Conservation (phyloP, 2,113 vertebrate genomes). For the Ramphastos sulfuratus region DNA sequence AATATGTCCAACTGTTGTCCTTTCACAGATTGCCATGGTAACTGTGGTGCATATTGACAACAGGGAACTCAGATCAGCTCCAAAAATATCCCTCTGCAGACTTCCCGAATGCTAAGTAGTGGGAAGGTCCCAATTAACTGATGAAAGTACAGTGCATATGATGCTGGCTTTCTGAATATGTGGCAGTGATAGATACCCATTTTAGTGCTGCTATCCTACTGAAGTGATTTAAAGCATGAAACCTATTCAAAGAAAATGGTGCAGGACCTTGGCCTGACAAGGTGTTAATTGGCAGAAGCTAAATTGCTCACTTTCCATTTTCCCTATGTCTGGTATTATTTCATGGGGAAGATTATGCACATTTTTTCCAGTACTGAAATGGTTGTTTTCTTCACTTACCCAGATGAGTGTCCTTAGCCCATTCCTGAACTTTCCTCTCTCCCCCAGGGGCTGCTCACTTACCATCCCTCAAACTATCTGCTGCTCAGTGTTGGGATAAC, state of each 20-base stretch:
- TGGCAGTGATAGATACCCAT: neutral
- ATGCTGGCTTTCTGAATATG: neutral
- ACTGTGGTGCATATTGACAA: neutral
- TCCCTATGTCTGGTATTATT: neutral
- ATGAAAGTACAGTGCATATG: neutral
- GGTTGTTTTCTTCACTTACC: neutral
- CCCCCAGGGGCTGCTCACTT: neutral
- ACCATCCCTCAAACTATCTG: neutral
- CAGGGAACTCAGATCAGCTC: neutral
- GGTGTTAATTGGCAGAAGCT: neutral
- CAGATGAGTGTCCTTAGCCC: neutral
- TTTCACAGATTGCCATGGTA: neutral
- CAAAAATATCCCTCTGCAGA: neutral
- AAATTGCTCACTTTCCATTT: neutral
- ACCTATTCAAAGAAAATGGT: slow-evolving; percentile 10
- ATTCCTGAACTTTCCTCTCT: neutral
- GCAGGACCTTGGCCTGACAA: neutral
- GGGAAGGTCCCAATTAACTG: neutral
- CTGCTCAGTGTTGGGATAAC: neutral
- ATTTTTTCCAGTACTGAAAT: neutral
- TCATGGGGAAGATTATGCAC: neutral
- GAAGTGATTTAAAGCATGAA: neutral
- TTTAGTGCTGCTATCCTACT: neutral
- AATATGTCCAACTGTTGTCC: neutral
- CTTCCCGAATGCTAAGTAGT: neutral